Conservation (phyloP, 2,113 vertebrate genomes). For the Neodontobutis hainanensis region DNA sequence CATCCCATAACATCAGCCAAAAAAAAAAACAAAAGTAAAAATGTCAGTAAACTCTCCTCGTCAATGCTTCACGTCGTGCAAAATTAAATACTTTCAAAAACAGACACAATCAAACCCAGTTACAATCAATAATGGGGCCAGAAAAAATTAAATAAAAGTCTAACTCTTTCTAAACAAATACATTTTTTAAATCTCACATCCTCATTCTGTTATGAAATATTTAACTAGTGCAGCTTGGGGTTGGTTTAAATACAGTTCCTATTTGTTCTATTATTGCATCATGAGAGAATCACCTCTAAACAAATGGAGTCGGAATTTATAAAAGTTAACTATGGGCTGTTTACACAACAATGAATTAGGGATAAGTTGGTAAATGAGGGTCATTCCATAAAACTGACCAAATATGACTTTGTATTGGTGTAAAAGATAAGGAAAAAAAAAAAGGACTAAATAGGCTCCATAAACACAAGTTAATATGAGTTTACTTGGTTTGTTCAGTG, state of each 20-base stretch:
- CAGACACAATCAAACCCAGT: conserved; percentile 62
- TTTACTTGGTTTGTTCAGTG: too few relatives aligned
- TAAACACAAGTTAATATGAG: too few relatives aligned
- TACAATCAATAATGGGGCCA: conserved; percentile 50
- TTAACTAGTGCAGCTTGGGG: conserved; percentile 50
- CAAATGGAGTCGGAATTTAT: conserved; percentile 27
- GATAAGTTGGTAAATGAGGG: neutral
- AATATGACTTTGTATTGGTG: too few relatives aligned
- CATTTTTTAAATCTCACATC: conserved; percentile 25
- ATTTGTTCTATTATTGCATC: conserved; percentile 37
- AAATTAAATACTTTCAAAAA: conserved; percentile 68
- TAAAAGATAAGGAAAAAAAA: too few relatives aligned
- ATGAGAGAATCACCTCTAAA: conserved; percentile 30
- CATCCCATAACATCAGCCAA: conserved; percentile 26
- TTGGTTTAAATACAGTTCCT: conserved; percentile 62
- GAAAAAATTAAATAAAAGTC: conserved; percentile 21
- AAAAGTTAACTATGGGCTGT: conserved; percentile 54
- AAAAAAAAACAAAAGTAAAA: conserved; percentile 63
- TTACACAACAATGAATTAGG: neutral
- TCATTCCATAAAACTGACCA: too few relatives aligned
- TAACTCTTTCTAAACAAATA: conserved; percentile 70
- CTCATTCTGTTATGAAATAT: neutral
- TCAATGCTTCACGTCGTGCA: conserved; percentile 47
- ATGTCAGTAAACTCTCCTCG: conserved; percentile 65
- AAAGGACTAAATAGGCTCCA: too few relatives aligned